Base-by-base conservation (phyloP, 2,113 vertebrate genomes). In the Shinisaurus crocodilurus region DNA sequence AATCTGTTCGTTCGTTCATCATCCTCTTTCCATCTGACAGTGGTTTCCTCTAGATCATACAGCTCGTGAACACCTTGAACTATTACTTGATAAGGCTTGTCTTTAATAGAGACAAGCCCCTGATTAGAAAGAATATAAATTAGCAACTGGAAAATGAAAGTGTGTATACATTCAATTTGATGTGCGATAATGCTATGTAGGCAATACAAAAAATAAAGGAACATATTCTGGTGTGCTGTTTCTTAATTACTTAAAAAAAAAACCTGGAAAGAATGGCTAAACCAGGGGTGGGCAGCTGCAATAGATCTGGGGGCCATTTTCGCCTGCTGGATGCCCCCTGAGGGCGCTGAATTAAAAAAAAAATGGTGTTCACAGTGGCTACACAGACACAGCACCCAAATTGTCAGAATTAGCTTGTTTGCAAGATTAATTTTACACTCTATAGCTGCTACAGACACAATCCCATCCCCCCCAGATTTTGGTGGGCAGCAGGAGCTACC, bases 31-130 rank as follows among this genome's bases (percentile, higher is more conserved):
- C 99, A 99, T 27, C 88, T 95, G 94, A 99, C 97, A 3, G 97
- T 94, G n/a, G 98, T 99, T 92, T 99, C 98, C 95, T 99, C 98
- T 89, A 99, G 96, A 91, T 99, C 99, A 77, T 99, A 99, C 13
- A 99, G 97, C 91, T 99, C 98, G 77, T 99, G 98, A 87, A 99
- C 98, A 90, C 98, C 98, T 96, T 99, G 99, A 91, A 99, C 96
- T 96, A 99, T 98, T 91, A 99, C 97, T 92, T 98, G 98, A 85
- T 98, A 98, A 91, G 95, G 91, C 96, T 98, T 99, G 90, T 97
- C 98, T 95, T 96, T 96, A 90, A 99, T 86, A 1, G 98, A 99
- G 69, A 99, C 96, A 91, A 99, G 97, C 45, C 99, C 99, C 99
- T 99, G 96, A 91, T 93, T 93, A 95, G 82, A 94, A 96, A 89